phyloP scores from a whole-genome alignment of 2,888 invertebrate genomes.

The Dendrolimus houi region DNA sequence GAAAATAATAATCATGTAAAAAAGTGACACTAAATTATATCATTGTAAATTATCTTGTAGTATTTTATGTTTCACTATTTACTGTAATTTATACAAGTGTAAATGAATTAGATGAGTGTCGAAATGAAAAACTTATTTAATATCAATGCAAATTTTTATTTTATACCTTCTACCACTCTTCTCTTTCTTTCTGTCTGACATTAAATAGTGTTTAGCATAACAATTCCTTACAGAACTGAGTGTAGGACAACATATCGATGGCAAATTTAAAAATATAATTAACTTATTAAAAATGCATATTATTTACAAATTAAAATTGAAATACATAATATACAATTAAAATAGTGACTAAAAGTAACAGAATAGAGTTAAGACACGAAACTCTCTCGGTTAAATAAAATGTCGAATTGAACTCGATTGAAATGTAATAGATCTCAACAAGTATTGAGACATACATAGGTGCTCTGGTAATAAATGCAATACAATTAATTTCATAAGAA shows the following conservation, averaged over 20 bases:
- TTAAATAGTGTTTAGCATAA: constrained; percentile 62
- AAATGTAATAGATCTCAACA: constrained; percentile 17
- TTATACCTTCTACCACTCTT: constrained; percentile 66
- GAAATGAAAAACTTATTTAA: constrained; percentile 52
- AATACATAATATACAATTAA: constrained; percentile 72
- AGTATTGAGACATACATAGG: constrained; percentile 29
- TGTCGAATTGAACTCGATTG: constrained; percentile 33
- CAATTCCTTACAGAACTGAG: constrained; percentile 55
- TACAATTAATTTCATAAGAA: constrained; percentile 12
- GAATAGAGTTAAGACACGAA: constrained; percentile 47
- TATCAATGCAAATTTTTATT: constrained; percentile 69
- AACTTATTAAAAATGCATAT: constrained; percentile 62
- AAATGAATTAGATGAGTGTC: constrained; percentile 12
- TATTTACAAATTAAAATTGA: constrained; percentile 67
- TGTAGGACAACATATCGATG: constrained; percentile 61
- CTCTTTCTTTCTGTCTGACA: constrained; percentile 46
- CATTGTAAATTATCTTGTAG: constrained; percentile 52
- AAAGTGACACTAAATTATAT: constrained; percentile 61
- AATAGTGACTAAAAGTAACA: constrained; percentile 69
- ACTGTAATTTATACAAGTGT: constrained; percentile 22
- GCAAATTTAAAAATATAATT: constrained; percentile 63
- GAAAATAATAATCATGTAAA: constrained; percentile 9
- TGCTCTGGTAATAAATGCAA: constrained; percentile 46
- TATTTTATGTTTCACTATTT: constrained; percentile 47
- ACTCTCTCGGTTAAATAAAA: constrained; percentile 39